Percentiles rank a stretch among this genome's conserved stretches.
Conservation (phyloP, 2,113 vertebrate species). For the Chelonoidis abingdonii region DNA sequence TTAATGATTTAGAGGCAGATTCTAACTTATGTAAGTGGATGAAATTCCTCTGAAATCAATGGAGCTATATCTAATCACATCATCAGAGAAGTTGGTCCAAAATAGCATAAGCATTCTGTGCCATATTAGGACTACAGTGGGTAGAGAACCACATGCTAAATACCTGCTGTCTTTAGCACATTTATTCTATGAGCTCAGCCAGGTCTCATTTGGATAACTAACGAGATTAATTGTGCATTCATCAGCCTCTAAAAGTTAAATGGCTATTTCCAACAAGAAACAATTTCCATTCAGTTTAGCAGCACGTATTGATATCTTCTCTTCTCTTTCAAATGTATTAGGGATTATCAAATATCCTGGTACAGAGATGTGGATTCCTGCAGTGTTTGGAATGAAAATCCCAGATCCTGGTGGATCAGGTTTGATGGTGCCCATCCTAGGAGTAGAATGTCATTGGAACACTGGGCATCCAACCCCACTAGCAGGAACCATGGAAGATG, state of each 20-base stretch:
- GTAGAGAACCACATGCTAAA: background rate
- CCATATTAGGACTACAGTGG: background rate
- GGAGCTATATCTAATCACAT: background rate
- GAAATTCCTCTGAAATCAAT: background rate
- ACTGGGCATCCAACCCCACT: slow-evolving; percentile 77
- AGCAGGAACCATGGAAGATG: slow-evolving; percentile 90
- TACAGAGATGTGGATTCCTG: slow-evolving; percentile 80
- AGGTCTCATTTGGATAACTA: background rate
- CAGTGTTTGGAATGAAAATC: slow-evolving; percentile 89
- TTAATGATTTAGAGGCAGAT: background rate
- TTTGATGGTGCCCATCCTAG: slow-evolving; percentile 87
- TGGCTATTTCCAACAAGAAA: background rate
- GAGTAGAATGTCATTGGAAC: slow-evolving; percentile 79
- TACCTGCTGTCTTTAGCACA: background rate
- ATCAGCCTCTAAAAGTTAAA: background rate
- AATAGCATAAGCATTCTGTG: background rate
- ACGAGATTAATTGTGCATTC: background rate
- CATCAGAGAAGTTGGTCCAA: background rate
- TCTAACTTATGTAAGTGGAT: background rate
- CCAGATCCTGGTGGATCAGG: slow-evolving; percentile 88
- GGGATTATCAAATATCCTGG: slow-evolving; percentile 82
- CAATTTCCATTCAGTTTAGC: background rate
- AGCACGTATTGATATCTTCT: background rate
- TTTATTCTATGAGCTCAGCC: background rate
- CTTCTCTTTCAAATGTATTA: slow-evolving; percentile 39